Base-by-base conservation (phyloP, 1,140 invertebrate species). In the Battus philenor region DNA sequence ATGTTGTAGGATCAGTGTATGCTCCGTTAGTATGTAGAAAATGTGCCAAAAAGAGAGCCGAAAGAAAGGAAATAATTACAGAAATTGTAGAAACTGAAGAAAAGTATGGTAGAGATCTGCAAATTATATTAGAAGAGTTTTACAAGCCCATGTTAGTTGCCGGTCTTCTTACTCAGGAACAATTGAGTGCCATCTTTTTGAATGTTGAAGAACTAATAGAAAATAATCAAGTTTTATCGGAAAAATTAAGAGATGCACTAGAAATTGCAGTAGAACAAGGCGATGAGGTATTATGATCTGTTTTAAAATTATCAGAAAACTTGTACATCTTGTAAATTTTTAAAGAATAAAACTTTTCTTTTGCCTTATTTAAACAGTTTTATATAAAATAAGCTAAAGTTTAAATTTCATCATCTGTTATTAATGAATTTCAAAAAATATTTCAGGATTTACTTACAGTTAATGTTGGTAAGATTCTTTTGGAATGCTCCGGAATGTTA, bases 51-150 rank as follows among this genome's bases (percentile, higher is more conserved):
- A 94, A 94, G 68, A 88, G 96, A 44, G 90, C 92, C 0, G 96
- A 99, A 72, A 89, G 96, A 22, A 96, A 96, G 68, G 96, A 98
- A 86, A 98, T 97, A 10, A 95, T 99, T 33, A 93, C 93, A 1
- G 97, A 99, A 87, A 97, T 98, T 50, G 94, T 97, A 1, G 97
- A 98, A 78, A 98, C 97, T 0, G 97, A 99, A 86, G 92, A 97
- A 57, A 98, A 97, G 72, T 98, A 98, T 72, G 95, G 95, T 1
- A 87, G 95, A 54, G 96, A 98, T 86, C 86, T 98, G 53, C 91
- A 93, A 64, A 97, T 98, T 30, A 94, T 98, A 46, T 82, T 95
- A 29, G 95, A 98, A 77, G 96, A 99, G 76, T 98, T 98, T 81
- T 96, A 96, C 77, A 91, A 93, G 62, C 97, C 96, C 0, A 97